Conservation (phyloP, 2,113 vertebrate species). For the Eidolon helvum region DNA sequence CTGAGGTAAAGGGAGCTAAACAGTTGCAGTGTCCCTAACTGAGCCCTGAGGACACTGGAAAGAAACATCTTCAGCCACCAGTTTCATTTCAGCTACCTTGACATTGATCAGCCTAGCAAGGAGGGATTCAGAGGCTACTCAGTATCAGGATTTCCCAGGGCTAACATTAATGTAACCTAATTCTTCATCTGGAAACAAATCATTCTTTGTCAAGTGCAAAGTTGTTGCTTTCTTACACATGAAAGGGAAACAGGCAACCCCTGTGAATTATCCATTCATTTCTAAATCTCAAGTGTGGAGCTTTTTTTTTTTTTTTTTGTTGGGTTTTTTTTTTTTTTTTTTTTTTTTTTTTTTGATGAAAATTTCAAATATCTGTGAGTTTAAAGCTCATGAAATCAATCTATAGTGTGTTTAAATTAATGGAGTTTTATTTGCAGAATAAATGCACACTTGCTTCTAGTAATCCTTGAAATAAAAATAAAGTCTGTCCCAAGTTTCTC, state of each 20-base stretch:
- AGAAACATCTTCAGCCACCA: not conserved
- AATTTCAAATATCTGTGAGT: constrained; percentile 8
- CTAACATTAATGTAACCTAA: not conserved
- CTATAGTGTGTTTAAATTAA: not conserved
- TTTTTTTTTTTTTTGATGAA: not conserved
- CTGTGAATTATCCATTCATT: not conserved
- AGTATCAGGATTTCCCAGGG: not conserved
- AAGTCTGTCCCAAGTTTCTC: not conserved
- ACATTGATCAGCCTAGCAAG: not conserved
- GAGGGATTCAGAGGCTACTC: not conserved
- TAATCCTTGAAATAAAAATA: constrained; percentile 40
- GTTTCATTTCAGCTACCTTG: not conserved
- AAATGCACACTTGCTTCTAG: constrained; percentile 21
- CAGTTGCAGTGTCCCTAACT: too few relatives aligned
- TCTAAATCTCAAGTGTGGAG: constrained; percentile 25
- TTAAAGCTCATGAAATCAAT: not conserved
- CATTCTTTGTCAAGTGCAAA: constrained; percentile 30
- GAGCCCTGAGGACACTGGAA: not conserved
- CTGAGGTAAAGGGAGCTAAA: not conserved
- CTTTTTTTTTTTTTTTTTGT: not conserved
- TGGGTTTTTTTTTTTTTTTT: too few relatives aligned
- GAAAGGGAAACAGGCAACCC: not conserved
- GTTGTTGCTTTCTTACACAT: not conserved
- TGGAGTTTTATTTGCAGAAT: not conserved
- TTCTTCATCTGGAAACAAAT: constrained; percentile 12